Percentiles rank a stretch among this genome's conserved stretches.
phyloP scores from a whole-genome alignment of 2,797 vertebrate genomes.

The Poecilia gillii region DNA sequence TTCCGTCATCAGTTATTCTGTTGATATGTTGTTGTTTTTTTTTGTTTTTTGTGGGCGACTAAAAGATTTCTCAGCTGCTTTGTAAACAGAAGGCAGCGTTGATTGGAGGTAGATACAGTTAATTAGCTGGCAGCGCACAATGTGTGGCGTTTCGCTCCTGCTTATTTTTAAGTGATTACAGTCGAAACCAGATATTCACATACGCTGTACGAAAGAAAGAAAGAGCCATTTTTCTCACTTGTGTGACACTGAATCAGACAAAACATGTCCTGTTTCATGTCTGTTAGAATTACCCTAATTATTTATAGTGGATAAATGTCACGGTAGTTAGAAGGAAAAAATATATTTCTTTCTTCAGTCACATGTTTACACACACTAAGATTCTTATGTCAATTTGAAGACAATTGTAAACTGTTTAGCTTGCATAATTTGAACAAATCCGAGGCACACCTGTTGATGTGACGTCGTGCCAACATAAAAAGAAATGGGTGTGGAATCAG shows the following conservation, averaged over 20 bases:
- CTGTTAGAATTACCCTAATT: not conserved
- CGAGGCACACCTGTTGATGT: not conserved
- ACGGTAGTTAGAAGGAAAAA: not conserved
- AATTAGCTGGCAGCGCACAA: slow-evolving; percentile 7
- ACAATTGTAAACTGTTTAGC: not conserved
- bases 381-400: not conserved
- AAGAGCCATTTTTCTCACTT: not conserved
- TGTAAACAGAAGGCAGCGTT: slow-evolving; percentile 11
- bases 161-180: slow-evolving; percentile 14
- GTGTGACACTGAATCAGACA: not conserved
- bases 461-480: not conserved
- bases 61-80: not conserved
- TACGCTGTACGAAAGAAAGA: not conserved
- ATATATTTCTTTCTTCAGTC: not conserved
- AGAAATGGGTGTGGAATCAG: not conserved
- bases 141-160: slow-evolving; percentile 9
- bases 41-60: not conserved
- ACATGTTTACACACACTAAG: not conserved
- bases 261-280: not conserved
- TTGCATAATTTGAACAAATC: not conserved
- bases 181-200: not conserved
- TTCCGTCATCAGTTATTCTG: slow-evolving; percentile 32
- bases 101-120: slow-evolving; percentile 19
- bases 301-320: not conserved
- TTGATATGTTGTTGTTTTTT: not conserved